phyloP scores from a whole-genome alignment of 2,113 vertebrate species.

The Propithecus coquereli region DNA sequence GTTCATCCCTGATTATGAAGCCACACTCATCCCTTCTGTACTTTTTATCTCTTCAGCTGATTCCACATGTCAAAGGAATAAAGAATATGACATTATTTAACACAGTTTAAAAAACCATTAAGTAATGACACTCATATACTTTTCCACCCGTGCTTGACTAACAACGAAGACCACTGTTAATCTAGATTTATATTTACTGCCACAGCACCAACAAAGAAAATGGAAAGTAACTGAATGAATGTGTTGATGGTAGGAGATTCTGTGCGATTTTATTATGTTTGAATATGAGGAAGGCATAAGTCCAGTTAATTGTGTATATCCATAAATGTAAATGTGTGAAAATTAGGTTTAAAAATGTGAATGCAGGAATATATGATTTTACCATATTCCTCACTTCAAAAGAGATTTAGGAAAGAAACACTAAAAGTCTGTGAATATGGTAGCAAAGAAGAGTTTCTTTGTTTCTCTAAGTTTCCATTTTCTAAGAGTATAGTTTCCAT shows the following conservation, averaged over 20 bases:
- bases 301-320: background rate
- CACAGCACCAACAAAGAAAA: background rate
- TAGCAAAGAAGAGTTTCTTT: background rate
- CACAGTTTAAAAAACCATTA: background rate
- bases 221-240: background rate
- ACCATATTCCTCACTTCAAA: slow-evolving; percentile 12
- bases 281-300: background rate
- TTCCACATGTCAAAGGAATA: background rate
- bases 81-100: background rate
- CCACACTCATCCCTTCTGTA: background rate
- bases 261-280: background rate
- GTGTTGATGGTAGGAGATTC: background rate
- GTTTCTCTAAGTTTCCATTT: slow-evolving; percentile 21
- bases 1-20: background rate
- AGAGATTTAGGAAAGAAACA: background rate
- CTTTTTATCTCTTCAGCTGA: slow-evolving; percentile 25
- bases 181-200: background rate
- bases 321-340: background rate
- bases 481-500: background rate
- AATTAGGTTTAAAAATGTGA: background rate
- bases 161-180: background rate
- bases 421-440: background rate
- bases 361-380: background rate
- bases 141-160: background rate
- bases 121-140: background rate